These are phyloP conservation scores for Achlya flavicornis DNA, from an alignment of 2,888 invertebrate genomes.

Conservation along the genomic window DNA sequence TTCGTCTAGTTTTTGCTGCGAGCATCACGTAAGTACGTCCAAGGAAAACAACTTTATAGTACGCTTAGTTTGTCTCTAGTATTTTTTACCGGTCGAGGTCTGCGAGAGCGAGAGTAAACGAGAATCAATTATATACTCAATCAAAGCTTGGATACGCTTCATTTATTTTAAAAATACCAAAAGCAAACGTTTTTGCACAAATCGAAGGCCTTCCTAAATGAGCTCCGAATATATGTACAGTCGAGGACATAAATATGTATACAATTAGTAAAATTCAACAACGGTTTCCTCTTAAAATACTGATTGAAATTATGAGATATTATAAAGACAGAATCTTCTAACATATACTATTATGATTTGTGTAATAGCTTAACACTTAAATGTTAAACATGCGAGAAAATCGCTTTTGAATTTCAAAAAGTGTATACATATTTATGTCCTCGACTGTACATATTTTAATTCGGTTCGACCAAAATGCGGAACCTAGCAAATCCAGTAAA, in stretches of 20 bases:
- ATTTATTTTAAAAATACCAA: neutral
- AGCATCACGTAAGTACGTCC: conserved; percentile 18
- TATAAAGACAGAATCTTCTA: no score
- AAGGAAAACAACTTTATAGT: conserved; percentile 1
- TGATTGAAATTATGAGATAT: no score
- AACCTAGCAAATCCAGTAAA: no score
- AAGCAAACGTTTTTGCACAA: neutral
- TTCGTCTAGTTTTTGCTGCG: conserved; percentile 31
- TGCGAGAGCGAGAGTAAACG: conserved; percentile 7
- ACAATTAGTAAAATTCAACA: no score
- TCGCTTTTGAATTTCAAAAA: no score
- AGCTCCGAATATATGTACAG: neutral
- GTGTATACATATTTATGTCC: no score
- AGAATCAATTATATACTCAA: conserved; percentile 1
- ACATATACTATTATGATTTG: no score
- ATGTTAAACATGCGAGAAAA: no score
- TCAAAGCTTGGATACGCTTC: conserved; percentile 6
- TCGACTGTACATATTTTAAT: neutral
- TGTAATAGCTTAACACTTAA: no score
- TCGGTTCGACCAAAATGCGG: neutral
- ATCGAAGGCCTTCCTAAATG: neutral
- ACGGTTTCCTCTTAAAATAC: no score
- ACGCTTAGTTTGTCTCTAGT: neutral
- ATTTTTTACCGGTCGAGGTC: conserved; percentile 8
- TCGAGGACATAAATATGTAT: no score